Evolutionary conservation across 2,797 vertebrate species (phyloP), one percentile per base, ranked within the genome.

Genomic region (Trachops cirrhosus): DNA sequence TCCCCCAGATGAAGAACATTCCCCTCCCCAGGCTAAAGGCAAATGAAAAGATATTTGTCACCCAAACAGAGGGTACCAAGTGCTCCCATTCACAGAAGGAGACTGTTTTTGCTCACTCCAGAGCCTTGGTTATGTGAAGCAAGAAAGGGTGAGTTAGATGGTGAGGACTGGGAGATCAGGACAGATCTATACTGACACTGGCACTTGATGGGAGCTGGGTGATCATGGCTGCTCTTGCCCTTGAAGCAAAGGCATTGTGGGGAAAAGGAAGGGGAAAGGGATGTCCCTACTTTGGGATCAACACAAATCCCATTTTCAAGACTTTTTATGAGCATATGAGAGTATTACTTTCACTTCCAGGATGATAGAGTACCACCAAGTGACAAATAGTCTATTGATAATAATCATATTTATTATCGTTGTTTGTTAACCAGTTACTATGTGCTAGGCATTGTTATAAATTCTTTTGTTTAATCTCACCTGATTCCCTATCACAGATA

Each of bases 391-490:
- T 10, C 64, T 75, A 34, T 79, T 37, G 79, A 71, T 70, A 91
- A 84, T 48, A 50, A 29, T 57, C 6, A 57, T 64, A 52, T 75
- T 71, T 26, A 41, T 44, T n/a, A 57, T 32, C n/a, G 10, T n/a
- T 71, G 6, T 57, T 90, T 75, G 46, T 48, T 77, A 86, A 96
- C n/a, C 18, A 82, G 41, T 91, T 77, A 10, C 54, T 37, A 16
- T 48, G 9, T 77, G 12, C 7, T 78, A 87, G 48, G 9, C 32
- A 37, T n/a, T 86, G 4, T 74, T 74, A 64, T 29, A 94, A 74
- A 77, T 8, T 78, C 54, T 95, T 94, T 64, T 82, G 10, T 85
- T 93, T 93, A 67, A 80, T 93, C 22, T 94, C 62, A 84, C 57
- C 87, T 46, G 46, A 73, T 78, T 73, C 37, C 24, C 34, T 21